These are phyloP conservation scores for Tiphia femorata DNA, from an alignment of 2,888 invertebrate genomes.

Conservation along the genomic window DNA sequence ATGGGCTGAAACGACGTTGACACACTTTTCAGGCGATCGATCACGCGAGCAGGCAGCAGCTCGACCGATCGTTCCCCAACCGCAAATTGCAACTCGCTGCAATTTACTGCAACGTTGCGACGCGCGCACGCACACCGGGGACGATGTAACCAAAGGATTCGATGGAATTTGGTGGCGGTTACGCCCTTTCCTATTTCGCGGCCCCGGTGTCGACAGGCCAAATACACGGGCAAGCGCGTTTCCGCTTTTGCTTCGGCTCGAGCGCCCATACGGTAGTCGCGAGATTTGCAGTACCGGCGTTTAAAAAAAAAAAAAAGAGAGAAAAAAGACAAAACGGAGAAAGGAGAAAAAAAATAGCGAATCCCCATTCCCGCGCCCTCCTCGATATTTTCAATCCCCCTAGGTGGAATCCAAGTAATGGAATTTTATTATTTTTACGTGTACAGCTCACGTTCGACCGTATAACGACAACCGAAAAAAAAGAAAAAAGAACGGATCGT, in stretches of 20 bases:
- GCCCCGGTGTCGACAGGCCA: no score
- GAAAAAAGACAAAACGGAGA: neutral
- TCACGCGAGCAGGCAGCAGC: no score
- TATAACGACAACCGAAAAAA: neutral
- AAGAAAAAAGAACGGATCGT: neutral
- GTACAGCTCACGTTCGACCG: neutral
- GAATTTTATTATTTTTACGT: neutral
- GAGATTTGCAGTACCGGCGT: neutral
- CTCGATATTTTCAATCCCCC: neutral
- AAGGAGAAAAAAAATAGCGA: neutral
- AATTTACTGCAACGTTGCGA: neutral
- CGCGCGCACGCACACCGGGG: neutral
- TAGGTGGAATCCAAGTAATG: no score
- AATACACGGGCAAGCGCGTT: no score
- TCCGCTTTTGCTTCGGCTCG: neutral
- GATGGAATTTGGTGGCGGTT: constrained; percentile 1
- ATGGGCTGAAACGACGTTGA: constrained; percentile 14
- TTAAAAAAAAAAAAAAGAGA: neutral
- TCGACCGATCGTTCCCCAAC: constrained; percentile 34
- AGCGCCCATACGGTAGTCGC: neutral
- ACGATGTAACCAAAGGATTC: neutral
- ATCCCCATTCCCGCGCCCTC: neutral
- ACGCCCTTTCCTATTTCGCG: neutral
- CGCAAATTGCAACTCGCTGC: constrained; percentile 38
- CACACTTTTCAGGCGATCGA: constrained; percentile 25